Evolutionary conservation across 2,113 vertebrate genomes (phyloP).

Genomic region (Osmerus mordax): DNA sequence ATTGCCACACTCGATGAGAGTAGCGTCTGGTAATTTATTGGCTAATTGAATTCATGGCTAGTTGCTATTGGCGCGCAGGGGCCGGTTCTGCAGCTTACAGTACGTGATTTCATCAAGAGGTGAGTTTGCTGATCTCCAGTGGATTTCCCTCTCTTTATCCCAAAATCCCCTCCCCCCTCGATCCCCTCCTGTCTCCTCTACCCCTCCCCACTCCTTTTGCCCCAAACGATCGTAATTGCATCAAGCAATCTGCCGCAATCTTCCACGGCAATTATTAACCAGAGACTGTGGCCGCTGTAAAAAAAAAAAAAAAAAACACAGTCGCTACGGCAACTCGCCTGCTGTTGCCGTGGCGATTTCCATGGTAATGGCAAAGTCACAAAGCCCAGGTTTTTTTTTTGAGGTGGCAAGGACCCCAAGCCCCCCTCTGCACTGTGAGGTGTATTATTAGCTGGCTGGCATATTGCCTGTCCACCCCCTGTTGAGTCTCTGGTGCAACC

Average conservation of each 20-base stretch:
- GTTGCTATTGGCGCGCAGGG: slow-evolving; percentile 22
- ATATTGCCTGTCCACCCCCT: slow-evolving; percentile 20
- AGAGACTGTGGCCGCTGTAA: too few species aligned
- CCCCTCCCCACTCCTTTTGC: slow-evolving; percentile 8
- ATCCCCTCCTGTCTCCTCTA: background rate
- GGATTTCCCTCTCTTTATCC: slow-evolving; percentile 41
- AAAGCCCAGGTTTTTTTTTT: slow-evolving; percentile 24
- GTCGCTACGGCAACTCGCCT: slow-evolving; percentile 43
- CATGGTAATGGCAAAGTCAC: slow-evolving; percentile 38
- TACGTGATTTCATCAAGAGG: slow-evolving; percentile 47
- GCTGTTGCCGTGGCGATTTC: slow-evolving; percentile 60
- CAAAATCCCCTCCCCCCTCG: too few species aligned
- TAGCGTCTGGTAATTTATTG: slow-evolving; percentile 14
- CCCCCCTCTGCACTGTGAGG: slow-evolving; percentile 15
- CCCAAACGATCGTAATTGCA: slow-evolving; percentile 33
- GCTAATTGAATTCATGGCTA: slow-evolving; percentile 60
- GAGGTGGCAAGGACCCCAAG: slow-evolving; percentile 20
- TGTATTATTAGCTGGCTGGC: slow-evolving; percentile 42
- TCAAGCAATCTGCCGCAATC: slow-evolving; percentile 43
- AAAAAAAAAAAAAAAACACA: slow-evolving; percentile 28
- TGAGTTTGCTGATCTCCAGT: slow-evolving; percentile 33
- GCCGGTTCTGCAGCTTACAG: slow-evolving; percentile 21
- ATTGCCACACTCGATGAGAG: slow-evolving; percentile 45
- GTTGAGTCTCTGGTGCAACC: slow-evolving; percentile 15
- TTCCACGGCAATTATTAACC: slow-evolving; percentile 44